phyloP scores from a whole-genome alignment of 2,888 invertebrate genomes.

The Poecilobothrus nobilitatus region DNA sequence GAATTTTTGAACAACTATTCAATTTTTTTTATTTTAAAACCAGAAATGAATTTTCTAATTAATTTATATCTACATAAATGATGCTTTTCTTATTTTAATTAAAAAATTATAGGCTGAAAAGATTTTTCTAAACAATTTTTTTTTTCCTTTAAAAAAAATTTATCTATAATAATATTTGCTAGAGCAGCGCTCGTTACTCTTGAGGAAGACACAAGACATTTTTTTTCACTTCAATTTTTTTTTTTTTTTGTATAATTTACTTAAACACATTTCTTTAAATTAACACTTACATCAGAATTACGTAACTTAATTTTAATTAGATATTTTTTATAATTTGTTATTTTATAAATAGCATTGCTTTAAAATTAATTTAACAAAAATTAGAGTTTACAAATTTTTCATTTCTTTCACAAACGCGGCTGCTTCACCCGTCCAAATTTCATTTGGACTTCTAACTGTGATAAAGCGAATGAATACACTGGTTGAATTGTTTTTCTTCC shows the following conservation, averaged over 20 bases:
- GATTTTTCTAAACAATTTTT: not conserved
- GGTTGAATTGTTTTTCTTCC: too few species aligned
- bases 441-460: not conserved
- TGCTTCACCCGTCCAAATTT: not conserved
- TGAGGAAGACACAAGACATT: constrained; percentile 6
- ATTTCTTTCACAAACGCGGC: constrained; percentile 3
- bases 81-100: not conserved
- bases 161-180: constrained; percentile 4
- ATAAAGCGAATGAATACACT: constrained; percentile 3
- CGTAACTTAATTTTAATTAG: not conserved
- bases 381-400: not conserved
- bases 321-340: not conserved
- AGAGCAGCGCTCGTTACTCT: not conserved
- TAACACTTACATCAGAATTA: not conserved
- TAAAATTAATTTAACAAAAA: not conserved
- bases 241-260: not conserved
- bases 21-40: not conserved
- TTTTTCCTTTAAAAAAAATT: not conserved
- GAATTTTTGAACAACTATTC: not conserved
- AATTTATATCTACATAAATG: not conserved
- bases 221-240: not conserved
- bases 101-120: not conserved
- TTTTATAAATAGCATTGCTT: not conserved
- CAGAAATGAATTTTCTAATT: not conserved
- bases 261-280: not conserved